Base-by-base conservation (phyloP, 2,888 invertebrate species). In the Euproctis similis region DNA sequence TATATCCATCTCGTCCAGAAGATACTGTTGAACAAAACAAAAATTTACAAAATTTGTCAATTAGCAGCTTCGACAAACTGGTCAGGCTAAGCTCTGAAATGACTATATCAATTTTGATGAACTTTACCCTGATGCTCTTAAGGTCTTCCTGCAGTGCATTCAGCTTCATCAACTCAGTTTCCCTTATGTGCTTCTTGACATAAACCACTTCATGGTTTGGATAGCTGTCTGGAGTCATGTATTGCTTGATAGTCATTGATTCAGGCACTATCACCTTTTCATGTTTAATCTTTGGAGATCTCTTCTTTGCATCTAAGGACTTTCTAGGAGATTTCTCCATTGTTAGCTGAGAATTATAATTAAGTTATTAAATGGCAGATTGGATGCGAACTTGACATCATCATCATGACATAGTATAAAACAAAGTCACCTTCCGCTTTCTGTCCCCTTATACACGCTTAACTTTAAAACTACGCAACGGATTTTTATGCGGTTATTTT, bases 101-200 rank as follows among this genome's bases (percentile, higher is more conserved):
- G n/a, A n/a, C n/a, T n/a, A n/a, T n/a, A n/a, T n/a, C n/a, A n/a
- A n/a, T n/a, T n/a, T n/a, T n/a, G n/a, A n/a, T n/a, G n/a, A 13
- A 7, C 40, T 66, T 55, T 28, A 85, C 85, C 59, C 63, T 59
- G 4, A 81, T 54, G 40, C 70, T 85, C 2, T 59, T 59, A 1
- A 85, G 42, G 13, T 88, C 86, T 4, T 60, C 59, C 21, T 69
- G 69, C 29, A 87, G 43, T 1, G 77, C 68, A 2, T 70, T 57
- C 0, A 88, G 53, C 36, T 86, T 86, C 21, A 49, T 60, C 1
- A 80, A 42, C 50, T 88, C 87, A 2, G 81, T 78, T 9, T 86
- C 74, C 7, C 67, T 42, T 0, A 75, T 63, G n/a, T 74, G 62
- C 30, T 72, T 74, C 55, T 70, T 66, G 2, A 85, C 85, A 39